Conservation (phyloP, 2,797 vertebrate genomes). For the Odontamblyopus rebecca region DNA sequence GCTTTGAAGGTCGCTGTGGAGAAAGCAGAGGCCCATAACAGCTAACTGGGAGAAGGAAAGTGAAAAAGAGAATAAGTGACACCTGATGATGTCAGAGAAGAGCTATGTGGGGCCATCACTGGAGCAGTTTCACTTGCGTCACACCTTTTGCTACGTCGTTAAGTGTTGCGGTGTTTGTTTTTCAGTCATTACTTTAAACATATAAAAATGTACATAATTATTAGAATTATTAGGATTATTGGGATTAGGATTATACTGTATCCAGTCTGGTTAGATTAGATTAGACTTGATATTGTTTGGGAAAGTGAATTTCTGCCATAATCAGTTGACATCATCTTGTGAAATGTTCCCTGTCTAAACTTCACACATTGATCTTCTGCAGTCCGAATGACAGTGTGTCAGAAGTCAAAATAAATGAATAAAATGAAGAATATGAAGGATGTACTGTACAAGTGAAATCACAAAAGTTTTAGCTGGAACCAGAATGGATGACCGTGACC, state of each 20-base stretch:
- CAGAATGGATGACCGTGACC: slow-evolving; percentile 32
- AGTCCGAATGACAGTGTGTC: slow-evolving; percentile 20
- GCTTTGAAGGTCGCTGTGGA: slow-evolving; percentile 57
- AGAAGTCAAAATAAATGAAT: slow-evolving; percentile 18
- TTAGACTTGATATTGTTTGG: not conserved
- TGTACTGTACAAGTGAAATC: slow-evolving; percentile 43
- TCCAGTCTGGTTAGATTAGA: not conserved
- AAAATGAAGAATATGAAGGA: slow-evolving; percentile 17
- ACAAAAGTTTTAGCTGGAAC: slow-evolving; percentile 33
- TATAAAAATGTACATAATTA: not conserved
- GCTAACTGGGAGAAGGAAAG: slow-evolving; percentile 50
- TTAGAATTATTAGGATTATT: not conserved
- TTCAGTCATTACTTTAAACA: not conserved
- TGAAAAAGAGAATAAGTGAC: slow-evolving; percentile 30
- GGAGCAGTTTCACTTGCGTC: not conserved
- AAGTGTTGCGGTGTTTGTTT: not conserved
- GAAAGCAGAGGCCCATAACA: slow-evolving; percentile 37
- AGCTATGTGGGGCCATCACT: slow-evolving; percentile 26
- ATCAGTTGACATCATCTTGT: not conserved
- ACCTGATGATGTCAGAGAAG: slow-evolving; percentile 29
- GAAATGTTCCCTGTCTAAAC: slow-evolving; percentile 3
- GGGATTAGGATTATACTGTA: not conserved
- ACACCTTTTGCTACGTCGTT: not conserved
- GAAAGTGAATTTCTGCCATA: not conserved
- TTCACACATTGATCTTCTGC: not conserved